Conservation (phyloP, 2,888 invertebrate genomes). For the Pollenia angustigena region DNA sequence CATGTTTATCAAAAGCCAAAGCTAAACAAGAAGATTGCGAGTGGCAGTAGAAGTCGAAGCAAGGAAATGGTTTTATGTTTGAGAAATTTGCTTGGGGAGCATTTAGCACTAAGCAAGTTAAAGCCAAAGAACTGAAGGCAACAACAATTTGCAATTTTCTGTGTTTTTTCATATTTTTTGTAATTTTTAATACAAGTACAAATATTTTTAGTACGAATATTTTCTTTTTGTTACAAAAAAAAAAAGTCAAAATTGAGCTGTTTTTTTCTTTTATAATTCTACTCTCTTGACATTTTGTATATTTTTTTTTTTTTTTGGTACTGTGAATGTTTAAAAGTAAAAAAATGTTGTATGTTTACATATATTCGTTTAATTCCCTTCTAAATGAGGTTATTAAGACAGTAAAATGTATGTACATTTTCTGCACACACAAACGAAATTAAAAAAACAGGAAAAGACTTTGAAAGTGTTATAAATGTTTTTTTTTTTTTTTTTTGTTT, state of each 20-base stretch:
- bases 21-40: not conserved
- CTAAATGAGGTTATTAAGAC: conserved; percentile 69
- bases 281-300: conserved; percentile 19
- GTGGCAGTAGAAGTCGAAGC: not conserved
- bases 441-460: conserved; percentile 29
- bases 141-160: conserved; percentile 46
- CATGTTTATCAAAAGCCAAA: conserved; percentile 18
- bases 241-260: conserved; percentile 66
- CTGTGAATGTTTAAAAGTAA: conserved; percentile 8
- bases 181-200: conserved; percentile 15
- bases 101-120: conserved; percentile 59
- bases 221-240: conserved; percentile 29
- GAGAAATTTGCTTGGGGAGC: conserved; percentile 54
- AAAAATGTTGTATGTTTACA: conserved; percentile 4
- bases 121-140: conserved; percentile 50
- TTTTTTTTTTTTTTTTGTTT: conserved; percentile 18
- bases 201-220: conserved; percentile 14
- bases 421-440: conserved; percentile 14
- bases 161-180: not conserved
- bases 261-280: conserved; percentile 39
- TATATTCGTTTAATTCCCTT: conserved; percentile 58
- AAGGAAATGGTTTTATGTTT: conserved; percentile 43
- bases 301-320: not conserved
- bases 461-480: conserved; percentile 58
- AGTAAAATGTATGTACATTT: not conserved